These are phyloP conservation scores for Neomorphus geoffroyi DNA, from an alignment of 2,797 vertebrate species.

Conservation along the genomic window DNA sequence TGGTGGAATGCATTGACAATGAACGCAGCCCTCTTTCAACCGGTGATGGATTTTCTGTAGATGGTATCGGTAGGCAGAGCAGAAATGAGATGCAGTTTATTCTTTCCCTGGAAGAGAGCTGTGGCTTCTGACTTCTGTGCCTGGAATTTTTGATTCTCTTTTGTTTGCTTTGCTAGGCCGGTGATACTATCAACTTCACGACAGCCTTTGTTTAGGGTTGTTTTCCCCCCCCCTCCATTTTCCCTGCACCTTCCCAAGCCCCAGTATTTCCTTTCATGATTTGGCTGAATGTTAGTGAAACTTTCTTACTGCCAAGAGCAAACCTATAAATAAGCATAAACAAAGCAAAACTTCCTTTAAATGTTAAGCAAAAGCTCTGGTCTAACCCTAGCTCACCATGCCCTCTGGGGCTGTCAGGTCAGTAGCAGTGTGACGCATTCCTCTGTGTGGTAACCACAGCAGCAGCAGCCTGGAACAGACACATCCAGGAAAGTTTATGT, in stretches of 20 bases:
- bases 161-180: conserved; percentile 42
- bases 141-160: conserved; percentile 50
- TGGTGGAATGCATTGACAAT: background rate
- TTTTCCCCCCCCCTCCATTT: background rate
- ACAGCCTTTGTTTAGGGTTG: conserved; percentile 53
- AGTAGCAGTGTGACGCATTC: background rate
- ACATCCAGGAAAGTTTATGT: background rate
- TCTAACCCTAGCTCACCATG: background rate
- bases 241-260: background rate
- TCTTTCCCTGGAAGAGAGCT: conserved; percentile 43
- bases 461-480: background rate
- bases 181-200: conserved; percentile 36
- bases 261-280: conserved; percentile 51
- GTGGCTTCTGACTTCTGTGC: conserved; percentile 10
- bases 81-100: conserved; percentile 42
- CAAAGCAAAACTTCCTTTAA: background rate
- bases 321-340: conserved; percentile 51
- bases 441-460: background rate
- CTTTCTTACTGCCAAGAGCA: conserved; percentile 37
- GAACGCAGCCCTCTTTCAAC: conserved; percentile 21
- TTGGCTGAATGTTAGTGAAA: conserved; percentile 65
- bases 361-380: background rate
- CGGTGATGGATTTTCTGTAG: conserved; percentile 57
- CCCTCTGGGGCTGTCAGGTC: background rate
- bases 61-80: conserved; percentile 49